Conservation (phyloP, 2,888 invertebrate genomes). For the Drosophila neutralis region DNA sequence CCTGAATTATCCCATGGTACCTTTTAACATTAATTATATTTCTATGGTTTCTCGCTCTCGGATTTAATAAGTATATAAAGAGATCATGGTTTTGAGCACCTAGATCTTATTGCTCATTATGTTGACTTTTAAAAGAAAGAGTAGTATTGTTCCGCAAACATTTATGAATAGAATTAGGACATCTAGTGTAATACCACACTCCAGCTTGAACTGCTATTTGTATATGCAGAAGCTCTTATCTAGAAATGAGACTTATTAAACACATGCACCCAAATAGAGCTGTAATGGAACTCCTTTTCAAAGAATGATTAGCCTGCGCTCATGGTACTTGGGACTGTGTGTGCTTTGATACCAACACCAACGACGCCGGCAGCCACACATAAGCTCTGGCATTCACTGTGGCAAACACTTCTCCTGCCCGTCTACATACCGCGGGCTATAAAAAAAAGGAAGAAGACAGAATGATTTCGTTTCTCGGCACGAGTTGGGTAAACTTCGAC, state of each 20-base stretch:
- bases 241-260: neutral
- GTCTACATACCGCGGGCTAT: neutral
- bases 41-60: neutral
- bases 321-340: constrained; percentile 15
- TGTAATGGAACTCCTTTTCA: constrained; percentile 22
- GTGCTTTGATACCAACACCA: constrained; percentile 43
- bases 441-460: constrained; percentile 27
- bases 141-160: neutral
- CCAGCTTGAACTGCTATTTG: neutral
- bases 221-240: too few species aligned
- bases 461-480: constrained; percentile 62
- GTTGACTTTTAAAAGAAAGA: neutral
- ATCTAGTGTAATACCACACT: neutral
- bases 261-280: neutral
- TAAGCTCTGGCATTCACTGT: constrained; percentile 55
- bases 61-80: neutral
- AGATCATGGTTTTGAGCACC: neutral
- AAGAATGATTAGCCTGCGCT: constrained; percentile 43
- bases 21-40: neutral
- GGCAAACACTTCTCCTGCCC: constrained; percentile 26
- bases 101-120: neutral
- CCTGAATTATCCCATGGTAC: neutral
- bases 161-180: neutral
- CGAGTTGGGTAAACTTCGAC: constrained; percentile 60
- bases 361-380: constrained; percentile 35